Base-by-base conservation (phyloP, 2,888 invertebrate genomes). In the Fragum sueziense region DNA sequence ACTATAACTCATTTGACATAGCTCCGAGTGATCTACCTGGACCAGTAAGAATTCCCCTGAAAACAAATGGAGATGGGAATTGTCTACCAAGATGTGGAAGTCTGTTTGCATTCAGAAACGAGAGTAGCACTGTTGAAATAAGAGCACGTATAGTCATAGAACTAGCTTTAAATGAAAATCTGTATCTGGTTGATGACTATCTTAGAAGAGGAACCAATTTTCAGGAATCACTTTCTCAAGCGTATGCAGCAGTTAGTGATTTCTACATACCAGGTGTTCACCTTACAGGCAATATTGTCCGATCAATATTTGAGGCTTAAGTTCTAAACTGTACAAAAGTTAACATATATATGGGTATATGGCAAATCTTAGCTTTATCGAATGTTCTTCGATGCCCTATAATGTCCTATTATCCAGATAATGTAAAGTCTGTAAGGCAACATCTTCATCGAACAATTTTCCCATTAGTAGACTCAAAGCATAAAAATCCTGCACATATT, bases 121-220 rank as follows among this genome's bases (percentile, higher is more conserved):
- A 62, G n/a, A 29, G n/a, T 31, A 27, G 62, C 27, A 25, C 20
- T n/a, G 29, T 62, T 27, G 62, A 62, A 62, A 29, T 62, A 9
- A 62, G 62, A 29, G n/a, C 62, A 27, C 6, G 62, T 6, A 62
- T 62, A 29, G n/a, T 62, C 31, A 62, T 62, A 62, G 62, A 62
- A n/a, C 31, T 62, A 9, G 31, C 62, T n/a, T 29, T 62, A 29
- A 62, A 62, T 62, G 27, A n/a, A 62, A 27, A 29, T 7, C 6
- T 62, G 27, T 62, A 62, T 62, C 31, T 62, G 27, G 62, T 27
- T 27, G n/a, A 62, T 29, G 62, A 62, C 9, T 62, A 29, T 29
- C 62, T 62, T 17, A 62, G 31, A 29, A 62, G 31, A 29, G 62
- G 62, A 27, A 62, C 62, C 25, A 27, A 62, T 27, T 29, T 29